These are phyloP conservation scores for Pantelozetes paolii DNA, from an alignment of 2,888 invertebrate genomes.

Conservation along the genomic window DNA sequence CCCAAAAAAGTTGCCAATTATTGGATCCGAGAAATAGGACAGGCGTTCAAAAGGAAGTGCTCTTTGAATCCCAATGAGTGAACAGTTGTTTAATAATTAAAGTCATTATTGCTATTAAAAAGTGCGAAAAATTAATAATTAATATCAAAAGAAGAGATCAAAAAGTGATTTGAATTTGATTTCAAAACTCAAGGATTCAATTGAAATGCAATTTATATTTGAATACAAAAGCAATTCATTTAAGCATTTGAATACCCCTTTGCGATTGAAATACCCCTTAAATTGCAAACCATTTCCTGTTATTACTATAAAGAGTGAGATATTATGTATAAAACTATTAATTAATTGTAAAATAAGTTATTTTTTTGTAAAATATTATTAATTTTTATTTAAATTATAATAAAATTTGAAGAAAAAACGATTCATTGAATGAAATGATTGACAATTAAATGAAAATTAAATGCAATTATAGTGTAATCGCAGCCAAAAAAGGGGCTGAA, in stretches of 20 bases:
- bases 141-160: not conserved
- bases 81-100: not conserved
- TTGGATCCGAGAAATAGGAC: constrained; percentile 57
- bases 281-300: constrained; percentile 18
- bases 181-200: not conserved
- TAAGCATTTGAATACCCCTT: not conserved
- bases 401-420: not conserved
- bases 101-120: not conserved
- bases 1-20: constrained; percentile 56
- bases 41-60: constrained; percentile 51
- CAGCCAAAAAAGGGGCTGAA: too few species aligned
- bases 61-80: constrained; percentile 43
- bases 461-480: too few species aligned
- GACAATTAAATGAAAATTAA: not conserved
- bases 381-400: not conserved
- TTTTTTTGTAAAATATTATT: constrained; percentile 4
- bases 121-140: not conserved
- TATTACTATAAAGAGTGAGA: constrained; percentile 8
- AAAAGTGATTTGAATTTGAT: not conserved
- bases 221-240: not conserved
- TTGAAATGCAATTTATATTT: not conserved
- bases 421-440: not conserved
- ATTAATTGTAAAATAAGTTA: constrained; percentile 12
- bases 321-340: not conserved
- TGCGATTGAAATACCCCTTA: not conserved